Base-by-base conservation (phyloP, 2,888 invertebrate genomes). In the Erannis defoliaria region DNA sequence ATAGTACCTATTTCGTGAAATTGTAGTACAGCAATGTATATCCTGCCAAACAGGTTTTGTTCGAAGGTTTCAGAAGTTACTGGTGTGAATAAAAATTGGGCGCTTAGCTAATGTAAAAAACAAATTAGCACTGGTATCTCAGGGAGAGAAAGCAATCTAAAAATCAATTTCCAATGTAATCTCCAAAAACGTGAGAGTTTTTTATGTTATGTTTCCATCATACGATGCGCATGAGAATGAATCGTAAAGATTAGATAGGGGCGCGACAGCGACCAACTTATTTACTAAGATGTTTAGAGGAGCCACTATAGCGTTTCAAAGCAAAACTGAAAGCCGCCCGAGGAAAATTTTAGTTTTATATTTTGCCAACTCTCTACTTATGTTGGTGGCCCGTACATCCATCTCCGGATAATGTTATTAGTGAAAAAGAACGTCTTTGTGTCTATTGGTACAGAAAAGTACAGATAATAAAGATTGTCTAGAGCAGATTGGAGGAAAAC, bases 191-290 rank as follows among this genome's bases (percentile, higher is more conserved):
- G 56, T 38, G 60, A 43, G 35, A 50, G 38, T 14, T 61, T 64
- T n/a, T 64, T 59, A 67, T 55, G 63, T 49, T 57, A 58, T 55
- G 45, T 56, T 62, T 62, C 45, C 49, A 62, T 62, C 54, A 60
- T 51, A 59, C 21, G 26, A 62, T 45, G 46, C 48, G 53, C 40
- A 53, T 19, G 48, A 40, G 53, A 60, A 40, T 43, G 49, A 50
- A 55, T 56, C 59, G 55, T 62, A 56, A 57, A 66, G 59, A 60
- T 66, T 49, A 55, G 42, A 48, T 58, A 55, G 31, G 40, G 21
- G 10, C 9, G 31, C 31, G 12, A 46, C 18, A 12, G 3, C 10
- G 16, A 46, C 31, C 12, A 21, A 21, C 12, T 21, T n/a, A 21
- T 18, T 8, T 3, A 18, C 8, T 9, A 8, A 23, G 23, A 2